Conservation (phyloP, 1,140 invertebrate species). For the Lasioglossum baleicum region DNA sequence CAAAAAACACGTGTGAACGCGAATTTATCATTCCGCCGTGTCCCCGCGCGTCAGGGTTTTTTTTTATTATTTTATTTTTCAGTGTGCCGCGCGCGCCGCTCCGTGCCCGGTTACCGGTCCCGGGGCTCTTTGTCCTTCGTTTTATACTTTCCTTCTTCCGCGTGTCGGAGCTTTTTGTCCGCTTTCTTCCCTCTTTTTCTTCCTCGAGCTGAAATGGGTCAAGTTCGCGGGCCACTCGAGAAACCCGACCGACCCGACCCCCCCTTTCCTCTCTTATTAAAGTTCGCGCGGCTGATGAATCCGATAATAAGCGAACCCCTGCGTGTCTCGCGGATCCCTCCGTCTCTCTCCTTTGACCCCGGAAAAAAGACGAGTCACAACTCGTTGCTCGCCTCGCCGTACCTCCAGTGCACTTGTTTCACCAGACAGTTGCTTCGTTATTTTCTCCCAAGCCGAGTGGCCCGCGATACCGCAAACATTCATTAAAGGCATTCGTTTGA, state of each 20-base stretch:
- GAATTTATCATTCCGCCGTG: slow-evolving; percentile 57
- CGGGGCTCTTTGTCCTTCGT: neutral
- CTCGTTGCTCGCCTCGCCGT: too few species aligned
- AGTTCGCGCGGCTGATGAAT: neutral
- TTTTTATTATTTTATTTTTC: slow-evolving; percentile 14
- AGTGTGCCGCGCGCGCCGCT: too few species aligned
- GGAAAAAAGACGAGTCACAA: too few species aligned
- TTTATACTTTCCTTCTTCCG: slow-evolving; percentile 26
- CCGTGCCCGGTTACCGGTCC: slow-evolving; percentile 3
- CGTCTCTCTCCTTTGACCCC: neutral
- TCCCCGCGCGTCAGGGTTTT: neutral
- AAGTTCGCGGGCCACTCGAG: neutral
- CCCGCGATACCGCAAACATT: too few species aligned
- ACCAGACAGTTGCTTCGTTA: too few species aligned
- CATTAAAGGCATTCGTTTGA: too few species aligned
- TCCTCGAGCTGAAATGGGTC: neutral
- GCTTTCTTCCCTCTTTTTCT: neutral
- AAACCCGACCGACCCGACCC: neutral
- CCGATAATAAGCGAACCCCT: neutral
- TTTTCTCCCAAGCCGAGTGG: too few species aligned
- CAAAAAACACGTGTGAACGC: slow-evolving; percentile 56
- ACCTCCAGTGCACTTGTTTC: too few species aligned
- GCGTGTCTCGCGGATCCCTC: neutral
- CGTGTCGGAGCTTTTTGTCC: slow-evolving; percentile 3
- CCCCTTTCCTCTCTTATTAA: neutral